These are phyloP conservation scores for Parnassius orleans DNA, from an alignment of 2,888 invertebrate species.

Conservation along the genomic window DNA sequence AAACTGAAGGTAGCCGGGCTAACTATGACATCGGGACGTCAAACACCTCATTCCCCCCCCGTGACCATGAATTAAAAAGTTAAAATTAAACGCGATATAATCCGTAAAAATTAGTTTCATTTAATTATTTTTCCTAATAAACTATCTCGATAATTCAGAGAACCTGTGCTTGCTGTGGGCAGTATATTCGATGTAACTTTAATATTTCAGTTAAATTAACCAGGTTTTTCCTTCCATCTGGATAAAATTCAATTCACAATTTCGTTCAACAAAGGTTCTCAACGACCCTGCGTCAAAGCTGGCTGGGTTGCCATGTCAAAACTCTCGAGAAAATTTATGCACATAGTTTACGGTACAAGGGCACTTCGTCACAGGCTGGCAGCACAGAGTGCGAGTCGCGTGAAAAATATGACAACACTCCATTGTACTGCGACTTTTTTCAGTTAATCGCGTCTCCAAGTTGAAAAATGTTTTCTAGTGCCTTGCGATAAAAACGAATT, in stretches of 20 bases:
- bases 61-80: too few species aligned
- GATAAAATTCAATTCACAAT: conserved; percentile 21
- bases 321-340: conserved; percentile 68
- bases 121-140: too few species aligned
- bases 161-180: too few species aligned
- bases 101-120: too few species aligned
- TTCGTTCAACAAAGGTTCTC: conserved; percentile 41
- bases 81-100: too few species aligned
- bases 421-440: conserved; percentile 17
- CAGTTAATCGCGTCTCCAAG: neutral
- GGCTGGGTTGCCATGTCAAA: conserved; percentile 50
- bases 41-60: too few species aligned
- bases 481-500: conserved; percentile 3
- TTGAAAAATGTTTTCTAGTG: conserved; percentile 7
- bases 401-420: conserved; percentile 44
- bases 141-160: too few species aligned
- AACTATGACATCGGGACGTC: too few species aligned
- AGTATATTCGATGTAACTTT: too few species aligned
- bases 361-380: conserved; percentile 54
- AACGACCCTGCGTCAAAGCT: conserved; percentile 33
- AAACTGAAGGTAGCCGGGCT: too few species aligned
- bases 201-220: conserved; percentile 1
- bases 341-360: conserved; percentile 65
- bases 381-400: conserved; percentile 37
- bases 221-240: conserved; percentile 19